Percentiles rank a stretch among this genome's conserved stretches.
Conservation (phyloP, 2,113 vertebrate genomes). For the Todiramphus saurophagus region DNA sequence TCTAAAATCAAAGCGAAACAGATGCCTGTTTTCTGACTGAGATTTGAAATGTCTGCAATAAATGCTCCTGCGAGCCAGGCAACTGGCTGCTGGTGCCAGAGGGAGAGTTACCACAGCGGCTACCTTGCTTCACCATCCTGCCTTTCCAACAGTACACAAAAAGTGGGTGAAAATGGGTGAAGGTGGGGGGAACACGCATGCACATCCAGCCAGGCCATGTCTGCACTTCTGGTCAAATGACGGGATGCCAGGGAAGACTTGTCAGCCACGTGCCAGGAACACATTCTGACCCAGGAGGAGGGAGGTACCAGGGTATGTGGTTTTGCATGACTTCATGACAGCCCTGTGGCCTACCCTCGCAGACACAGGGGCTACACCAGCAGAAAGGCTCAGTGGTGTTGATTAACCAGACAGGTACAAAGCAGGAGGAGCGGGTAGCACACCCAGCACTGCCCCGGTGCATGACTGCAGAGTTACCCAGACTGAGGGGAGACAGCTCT, state of each 20-base stretch:
- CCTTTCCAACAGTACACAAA: background rate
- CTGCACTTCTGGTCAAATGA: background rate
- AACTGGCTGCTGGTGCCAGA: background rate
- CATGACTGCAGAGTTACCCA: rapidly evolving
- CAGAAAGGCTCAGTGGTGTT: background rate
- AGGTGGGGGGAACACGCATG: rapidly evolving
- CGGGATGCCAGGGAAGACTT: background rate
- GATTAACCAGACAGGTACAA: rapidly evolving
- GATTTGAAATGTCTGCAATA: background rate
- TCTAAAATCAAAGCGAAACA: background rate
- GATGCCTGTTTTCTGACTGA: background rate
- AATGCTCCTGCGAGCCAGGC: rapidly evolving
- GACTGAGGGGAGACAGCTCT: background rate
- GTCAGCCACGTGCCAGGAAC: rapidly evolving
- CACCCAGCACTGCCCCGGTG: rapidly evolving
- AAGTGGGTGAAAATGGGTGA: background rate
- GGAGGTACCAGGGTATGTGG: rapidly evolving
- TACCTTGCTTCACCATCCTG: rapidly evolving
- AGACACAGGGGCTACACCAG: background rate
- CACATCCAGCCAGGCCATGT: no score
- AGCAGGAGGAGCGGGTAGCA: background rate
- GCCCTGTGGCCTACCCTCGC: no score
- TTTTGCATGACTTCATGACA: background rate
- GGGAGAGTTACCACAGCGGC: background rate
- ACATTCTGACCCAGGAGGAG: background rate